Percentiles rank a stretch among this genome's conserved stretches.
Conservation (phyloP, 1,140 invertebrate species). For the Saccostrea cuccullata region DNA sequence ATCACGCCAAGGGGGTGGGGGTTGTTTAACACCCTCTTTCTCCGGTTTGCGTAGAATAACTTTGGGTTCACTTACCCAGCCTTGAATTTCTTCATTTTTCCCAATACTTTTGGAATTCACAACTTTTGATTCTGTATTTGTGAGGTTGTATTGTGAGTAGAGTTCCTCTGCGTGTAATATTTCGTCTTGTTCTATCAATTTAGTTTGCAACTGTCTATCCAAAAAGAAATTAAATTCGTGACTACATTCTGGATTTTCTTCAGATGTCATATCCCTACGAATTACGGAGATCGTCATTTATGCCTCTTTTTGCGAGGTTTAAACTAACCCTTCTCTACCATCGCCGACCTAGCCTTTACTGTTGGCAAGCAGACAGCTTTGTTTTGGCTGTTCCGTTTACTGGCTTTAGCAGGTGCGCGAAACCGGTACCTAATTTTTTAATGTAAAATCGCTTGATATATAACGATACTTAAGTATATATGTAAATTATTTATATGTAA, state of each 20-base stretch:
- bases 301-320: background rate
- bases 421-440: background rate
- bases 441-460: background rate
- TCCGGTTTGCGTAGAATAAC: conserved; percentile 58
- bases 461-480: background rate
- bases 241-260: conserved; percentile 61
- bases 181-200: conserved; percentile 69
- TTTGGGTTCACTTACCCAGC: conserved; percentile 65
- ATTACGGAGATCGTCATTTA: conserved; percentile 58
- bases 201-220: conserved; percentile 68
- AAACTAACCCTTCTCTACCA: conserved; percentile 26
- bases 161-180: conserved; percentile 41
- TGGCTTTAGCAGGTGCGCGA: background rate
- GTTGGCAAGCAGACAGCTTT: conserved; percentile 24
- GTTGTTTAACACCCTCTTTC: conserved; percentile 51
- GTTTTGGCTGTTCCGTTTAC: conserved; percentile 26
- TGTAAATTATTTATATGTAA: background rate
- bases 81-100: conserved; percentile 60
- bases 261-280: conserved; percentile 57
- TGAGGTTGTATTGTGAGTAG: conserved; percentile 25
- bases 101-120: conserved; percentile 38
- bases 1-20: conserved; percentile 57
- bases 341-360: conserved; percentile 6
- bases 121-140: conserved; percentile 15
- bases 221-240: conserved; percentile 66